Conservation (phyloP, 2,113 vertebrate species). For the Trochalopteron elliotii region DNA sequence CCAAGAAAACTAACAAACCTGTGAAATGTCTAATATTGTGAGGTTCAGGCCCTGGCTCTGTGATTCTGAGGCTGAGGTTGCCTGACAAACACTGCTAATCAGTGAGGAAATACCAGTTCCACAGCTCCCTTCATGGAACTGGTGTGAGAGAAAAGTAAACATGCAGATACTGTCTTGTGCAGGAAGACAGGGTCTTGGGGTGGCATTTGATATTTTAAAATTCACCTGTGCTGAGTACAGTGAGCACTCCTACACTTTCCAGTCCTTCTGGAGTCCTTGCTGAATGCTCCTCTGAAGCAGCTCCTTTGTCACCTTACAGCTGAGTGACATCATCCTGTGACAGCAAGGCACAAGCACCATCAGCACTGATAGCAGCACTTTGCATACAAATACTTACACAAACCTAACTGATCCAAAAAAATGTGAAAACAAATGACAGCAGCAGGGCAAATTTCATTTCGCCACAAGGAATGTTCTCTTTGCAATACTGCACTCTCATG, state of each 20-base stretch:
- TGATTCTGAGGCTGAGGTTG: neutral
- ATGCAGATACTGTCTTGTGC: neutral
- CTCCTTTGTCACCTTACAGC: neutral
- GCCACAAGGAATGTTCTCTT: neutral
- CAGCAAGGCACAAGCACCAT: neutral
- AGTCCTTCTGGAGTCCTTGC: neutral
- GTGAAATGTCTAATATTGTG: too few species aligned
- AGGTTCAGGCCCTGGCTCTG: neutral
- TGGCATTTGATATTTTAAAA: neutral
- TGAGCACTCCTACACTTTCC: neutral
- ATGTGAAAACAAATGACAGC: fast-evolving
- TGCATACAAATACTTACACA: neutral
- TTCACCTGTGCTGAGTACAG: neutral
- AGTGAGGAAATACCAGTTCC: neutral
- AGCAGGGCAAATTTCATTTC: neutral
- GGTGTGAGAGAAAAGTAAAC: neutral
- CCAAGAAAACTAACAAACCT: neutral
- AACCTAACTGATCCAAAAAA: neutral
- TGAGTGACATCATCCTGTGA: neutral
- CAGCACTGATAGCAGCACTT: neutral
- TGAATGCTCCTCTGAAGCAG: neutral
- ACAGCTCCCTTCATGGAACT: neutral
- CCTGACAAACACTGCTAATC: neutral
- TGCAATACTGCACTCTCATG: fast-evolving
- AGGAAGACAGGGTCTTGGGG: neutral